These are phyloP conservation scores for Lasioglossum leucozonium DNA, from an alignment of 2,888 invertebrate species.

Conservation along the genomic window DNA sequence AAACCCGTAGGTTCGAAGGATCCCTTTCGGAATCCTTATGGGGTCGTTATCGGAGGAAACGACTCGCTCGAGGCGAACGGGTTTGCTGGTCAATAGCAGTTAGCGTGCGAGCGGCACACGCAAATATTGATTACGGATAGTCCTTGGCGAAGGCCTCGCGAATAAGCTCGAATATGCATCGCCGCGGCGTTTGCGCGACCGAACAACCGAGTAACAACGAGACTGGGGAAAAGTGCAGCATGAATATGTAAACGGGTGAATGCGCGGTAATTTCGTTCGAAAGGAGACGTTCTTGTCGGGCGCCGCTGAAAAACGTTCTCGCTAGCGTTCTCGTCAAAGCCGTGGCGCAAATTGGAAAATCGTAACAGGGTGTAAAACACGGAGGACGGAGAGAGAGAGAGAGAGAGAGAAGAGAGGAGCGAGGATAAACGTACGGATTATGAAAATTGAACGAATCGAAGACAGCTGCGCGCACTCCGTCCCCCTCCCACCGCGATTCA, in stretches of 20 bases:
- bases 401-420: too few relatives aligned
- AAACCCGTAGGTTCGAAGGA: slow-evolving; percentile 52
- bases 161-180: slow-evolving; percentile 46
- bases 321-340: background rate
- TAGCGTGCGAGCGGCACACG: slow-evolving; percentile 55
- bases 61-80: slow-evolving; percentile 42
- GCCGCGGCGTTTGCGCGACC: slow-evolving; percentile 1
- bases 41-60: slow-evolving; percentile 61
- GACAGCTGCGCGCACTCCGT: background rate
- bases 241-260: slow-evolving; percentile 20
- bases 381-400: too few relatives aligned
- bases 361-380: background rate
- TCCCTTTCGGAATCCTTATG: slow-evolving; percentile 62
- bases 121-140: slow-evolving; percentile 61
- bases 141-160: slow-evolving; percentile 52
- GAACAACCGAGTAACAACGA: slow-evolving; percentile 2
- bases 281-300: background rate
- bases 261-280: background rate
- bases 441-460: slow-evolving; percentile 5
- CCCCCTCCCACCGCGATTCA: background rate
- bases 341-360: background rate
- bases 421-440: background rate
- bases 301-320: background rate
- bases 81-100: slow-evolving; percentile 60
- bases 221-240: background rate